Evolutionary conservation across 23 tunicate species (phyloP), one percentile per base, ranked within the genome.

Genomic region (Ascidia mentula): DNA sequence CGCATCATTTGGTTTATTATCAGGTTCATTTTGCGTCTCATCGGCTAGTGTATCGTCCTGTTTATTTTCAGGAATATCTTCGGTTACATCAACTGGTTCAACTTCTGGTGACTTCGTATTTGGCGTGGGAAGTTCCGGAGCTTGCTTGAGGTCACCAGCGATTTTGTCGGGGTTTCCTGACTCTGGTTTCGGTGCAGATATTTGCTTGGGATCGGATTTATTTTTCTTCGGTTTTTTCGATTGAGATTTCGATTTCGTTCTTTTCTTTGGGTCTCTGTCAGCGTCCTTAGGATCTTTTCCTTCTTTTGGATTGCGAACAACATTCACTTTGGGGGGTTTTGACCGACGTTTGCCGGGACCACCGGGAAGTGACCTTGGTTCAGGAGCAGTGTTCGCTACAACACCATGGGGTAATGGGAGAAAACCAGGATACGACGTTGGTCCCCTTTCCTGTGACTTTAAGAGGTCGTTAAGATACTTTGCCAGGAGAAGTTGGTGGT

Each of bases 401-500:
- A 32, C 39, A 26, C 39, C 74, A 34, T 70, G 38, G 38, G 74
- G 74, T 9, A 53, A 9, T 20, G 65, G 65, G 13, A 28, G 22
- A 9, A 53, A 53, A 9, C 65, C 24, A 9, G 65, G 65, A 28
- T 53, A 53, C 20, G 32, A 69, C 31, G 40, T 36, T 15, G 69
- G 38, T 37, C 46, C 73, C 32, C 73, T 77, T 28, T 59, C 75
- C 40, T 83, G 87, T 13, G 69, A 40, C 61, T 45, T 40, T 31
- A 83, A n/a, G 22, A 83, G 59, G 17, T 83, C 87, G 36, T 83
- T 75, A 31, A 83, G 34, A 31, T 83, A 83, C 65, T 83, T 83
- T 36, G 87, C 87, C 30, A 83, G 69, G 75, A 83, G 75, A 6
- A 75, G 59, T 40, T 83, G 81, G 60, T 83, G 81, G 38, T 76